Evolutionary conservation across 2,113 vertebrate species (phyloP), one percentile per base, ranked within the genome.

Genomic region (Platycercus adscitus): DNA sequence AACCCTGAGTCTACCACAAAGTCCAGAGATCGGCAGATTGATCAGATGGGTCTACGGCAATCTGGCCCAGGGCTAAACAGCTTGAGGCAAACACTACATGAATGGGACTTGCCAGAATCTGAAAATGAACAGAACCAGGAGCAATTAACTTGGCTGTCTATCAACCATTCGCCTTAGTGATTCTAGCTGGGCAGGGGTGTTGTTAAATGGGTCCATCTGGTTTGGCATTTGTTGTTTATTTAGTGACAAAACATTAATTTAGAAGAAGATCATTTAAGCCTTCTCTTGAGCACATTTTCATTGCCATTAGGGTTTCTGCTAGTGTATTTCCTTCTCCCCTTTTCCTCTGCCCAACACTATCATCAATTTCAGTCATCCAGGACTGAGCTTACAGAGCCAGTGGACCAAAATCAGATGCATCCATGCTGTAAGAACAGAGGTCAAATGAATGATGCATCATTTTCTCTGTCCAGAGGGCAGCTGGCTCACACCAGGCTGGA

Each of bases 151-250:
- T 91, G 88, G 39, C 35, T 86, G 53, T n/a, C 41, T 89, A 13
- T 71, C 81, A 93, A 7, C 35, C 47, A 76, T 46, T 76, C 1
- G 18, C 61, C 52, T 87, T 69, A 52, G 13, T 56, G 44, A 87
- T 81, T 89, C 78, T 79, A 72, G 10, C 24, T 69, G n/a, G 33
- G 69, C 17, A 61, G 6, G 17, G 13, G 17, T 70, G 26, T 7
- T 61, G 29, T 82, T 66, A 71, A 85, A 91, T 26, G 33, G 14
- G 70, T 68, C 89, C 89, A 95, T 37, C 43, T 87, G 61, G n/a
- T 85, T 93, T 61, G 47, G 35, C 56, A 93, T 75, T 91, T 91
- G 52, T 50, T 91, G 58, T 79, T 94, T 86, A 86, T 94, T 89
- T 89, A 85, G 79, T 86, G 41, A 77, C 68, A 91, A 94, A 82